Conservation (phyloP, 2,113 vertebrate species). For the Campylorhamphus procurvoides region DNA sequence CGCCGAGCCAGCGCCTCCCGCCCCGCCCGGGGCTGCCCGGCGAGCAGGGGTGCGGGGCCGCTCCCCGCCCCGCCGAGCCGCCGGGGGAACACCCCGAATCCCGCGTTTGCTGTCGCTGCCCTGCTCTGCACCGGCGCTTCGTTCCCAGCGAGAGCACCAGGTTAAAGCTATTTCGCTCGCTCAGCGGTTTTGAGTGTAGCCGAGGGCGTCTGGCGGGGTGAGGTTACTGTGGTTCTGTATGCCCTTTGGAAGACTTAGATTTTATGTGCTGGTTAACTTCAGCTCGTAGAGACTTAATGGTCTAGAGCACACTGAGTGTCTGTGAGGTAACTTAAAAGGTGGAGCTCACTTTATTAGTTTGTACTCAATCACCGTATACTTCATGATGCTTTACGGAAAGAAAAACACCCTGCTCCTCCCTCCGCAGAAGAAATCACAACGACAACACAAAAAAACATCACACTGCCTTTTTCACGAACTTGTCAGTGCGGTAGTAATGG, state of each 20-base stretch:
- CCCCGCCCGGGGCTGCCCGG: neutral
- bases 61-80: neutral
- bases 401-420: neutral
- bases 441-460: neutral
- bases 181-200: neutral
- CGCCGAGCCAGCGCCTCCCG: neutral
- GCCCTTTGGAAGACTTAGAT: neutral
- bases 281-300: no score
- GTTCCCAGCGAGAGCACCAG: rapidly evolving
- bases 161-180: neutral
- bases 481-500: neutral
- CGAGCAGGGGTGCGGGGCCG: neutral
- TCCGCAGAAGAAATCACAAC: neutral
- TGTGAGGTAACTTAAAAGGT: neutral
- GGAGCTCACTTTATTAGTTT: neutral
- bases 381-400: neutral
- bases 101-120: neutral
- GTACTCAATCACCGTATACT: rapidly evolving
- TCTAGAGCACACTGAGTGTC: neutral
- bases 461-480: neutral
- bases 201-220: neutral
- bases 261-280: neutral
- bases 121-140: no score
- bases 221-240: neutral
- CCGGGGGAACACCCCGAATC: rapidly evolving